These are phyloP conservation scores for Drosophila paramelanica DNA, from an alignment of 2,888 invertebrate genomes.

Conservation along the genomic window DNA sequence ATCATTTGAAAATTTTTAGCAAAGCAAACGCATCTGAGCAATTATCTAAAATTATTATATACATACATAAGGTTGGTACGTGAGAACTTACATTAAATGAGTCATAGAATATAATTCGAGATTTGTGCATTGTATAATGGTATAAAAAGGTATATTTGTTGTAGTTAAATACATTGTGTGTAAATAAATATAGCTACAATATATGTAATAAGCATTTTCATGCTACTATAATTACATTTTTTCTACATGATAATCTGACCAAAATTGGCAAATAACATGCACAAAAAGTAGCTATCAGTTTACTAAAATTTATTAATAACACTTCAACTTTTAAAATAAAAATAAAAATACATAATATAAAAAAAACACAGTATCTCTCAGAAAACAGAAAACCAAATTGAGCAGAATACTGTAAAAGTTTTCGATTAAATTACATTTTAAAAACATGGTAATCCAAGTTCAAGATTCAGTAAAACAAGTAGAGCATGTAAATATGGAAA, in stretches of 20 bases:
- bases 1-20: slow-evolving; percentile 17
- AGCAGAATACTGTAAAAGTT: no score
- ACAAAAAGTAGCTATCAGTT: slow-evolving; percentile 1
- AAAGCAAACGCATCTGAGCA: slow-evolving; percentile 14
- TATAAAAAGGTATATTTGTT: slow-evolving; percentile 6
- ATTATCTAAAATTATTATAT: slow-evolving; percentile 14
- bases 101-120: slow-evolving; percentile 9
- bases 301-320: background rate
- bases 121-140: slow-evolving; percentile 14
- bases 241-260: slow-evolving; percentile 10
- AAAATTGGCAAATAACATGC: slow-evolving; percentile 4
- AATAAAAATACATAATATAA: background rate
- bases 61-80: slow-evolving; percentile 6
- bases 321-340: background rate
- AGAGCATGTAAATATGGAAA: no score
- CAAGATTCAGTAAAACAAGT: no score
- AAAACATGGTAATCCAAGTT: no score
- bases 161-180: slow-evolving; percentile 17
- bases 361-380: background rate
- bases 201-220: background rate
- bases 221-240: background rate
- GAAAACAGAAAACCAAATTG: no score
- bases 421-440: no score
- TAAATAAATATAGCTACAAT: slow-evolving; percentile 9
- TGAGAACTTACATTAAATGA: slow-evolving; percentile 25